Percentiles rank a stretch among this genome's conserved stretches.
phyloP scores from a whole-genome alignment of 92 coral and sea anemone species.

The Isaurus tuberculatus region DNA sequence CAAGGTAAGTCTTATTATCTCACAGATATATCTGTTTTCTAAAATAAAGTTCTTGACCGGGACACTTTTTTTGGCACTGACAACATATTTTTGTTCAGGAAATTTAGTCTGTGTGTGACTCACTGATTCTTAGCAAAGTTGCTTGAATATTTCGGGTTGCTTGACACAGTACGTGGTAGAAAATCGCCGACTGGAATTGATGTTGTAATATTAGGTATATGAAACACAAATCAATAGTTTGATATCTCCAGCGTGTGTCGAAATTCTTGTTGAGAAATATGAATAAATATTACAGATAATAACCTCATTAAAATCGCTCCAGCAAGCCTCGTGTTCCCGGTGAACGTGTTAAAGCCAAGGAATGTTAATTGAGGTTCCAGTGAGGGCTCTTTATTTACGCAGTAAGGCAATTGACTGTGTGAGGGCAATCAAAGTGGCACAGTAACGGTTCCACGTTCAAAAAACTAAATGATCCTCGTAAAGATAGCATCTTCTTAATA shows the following conservation, averaged over 20 bases:
- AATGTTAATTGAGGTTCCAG: background rate
- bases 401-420: no score
- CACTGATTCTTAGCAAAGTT: background rate
- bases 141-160: background rate
- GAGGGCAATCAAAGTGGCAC: no score
- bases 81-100: background rate
- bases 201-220: background rate
- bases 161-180: background rate
- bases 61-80: background rate
- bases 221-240: background rate
- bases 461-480: no score
- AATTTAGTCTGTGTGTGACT: background rate
- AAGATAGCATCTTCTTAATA: no score
- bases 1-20: conserved; percentile 20
- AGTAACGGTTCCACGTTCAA: no score
- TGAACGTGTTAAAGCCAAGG: background rate
- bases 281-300: background rate
- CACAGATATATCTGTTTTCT: background rate
- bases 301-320: background rate
- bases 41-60: background rate
- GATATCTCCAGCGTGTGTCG: background rate
- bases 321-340: no score
- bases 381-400: background rate
- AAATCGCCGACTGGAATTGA: background rate
- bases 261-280: background rate